Conservation (phyloP, 2,113 vertebrate species). For the Raja brachyura region DNA sequence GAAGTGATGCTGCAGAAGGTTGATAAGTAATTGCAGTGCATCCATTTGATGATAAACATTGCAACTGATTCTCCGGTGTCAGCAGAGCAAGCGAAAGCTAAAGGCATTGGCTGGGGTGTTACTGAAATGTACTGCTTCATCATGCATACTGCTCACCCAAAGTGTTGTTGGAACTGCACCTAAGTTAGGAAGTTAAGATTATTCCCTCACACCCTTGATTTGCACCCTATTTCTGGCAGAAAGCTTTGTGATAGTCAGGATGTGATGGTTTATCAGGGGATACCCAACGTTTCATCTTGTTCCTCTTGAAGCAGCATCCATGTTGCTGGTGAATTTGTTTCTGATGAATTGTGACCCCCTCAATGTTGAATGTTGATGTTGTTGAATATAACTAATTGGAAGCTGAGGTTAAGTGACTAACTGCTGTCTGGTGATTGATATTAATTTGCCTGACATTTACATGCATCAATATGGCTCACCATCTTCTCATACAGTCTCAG, state of each 20-base stretch:
- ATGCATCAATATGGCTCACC: neutral
- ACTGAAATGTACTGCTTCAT: neutral
- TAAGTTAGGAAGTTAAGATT: neutral
- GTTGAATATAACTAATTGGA: neutral
- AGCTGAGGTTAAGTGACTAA: neutral
- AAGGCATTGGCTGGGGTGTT: neutral
- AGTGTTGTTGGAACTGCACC: neutral
- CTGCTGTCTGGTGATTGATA: neutral
- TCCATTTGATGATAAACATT: neutral
- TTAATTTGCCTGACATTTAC: neutral
- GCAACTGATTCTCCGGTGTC: neutral
- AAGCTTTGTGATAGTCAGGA: neutral
- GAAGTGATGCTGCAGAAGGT: neutral
- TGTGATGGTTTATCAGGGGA: neutral
- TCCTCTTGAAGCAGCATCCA: neutral
- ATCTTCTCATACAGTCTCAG: too few species aligned
- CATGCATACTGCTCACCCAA: neutral
- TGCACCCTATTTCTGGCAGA: neutral
- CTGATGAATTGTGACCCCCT: neutral
- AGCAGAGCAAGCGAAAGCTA: neutral
- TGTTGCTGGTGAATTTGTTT: neutral
- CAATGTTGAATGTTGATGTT: neutral
- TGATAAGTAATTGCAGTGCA: neutral
- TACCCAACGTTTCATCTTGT: neutral
- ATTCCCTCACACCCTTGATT: neutral